Base-by-base conservation (phyloP, 2,113 vertebrate genomes). In the Scortum barcoo region DNA sequence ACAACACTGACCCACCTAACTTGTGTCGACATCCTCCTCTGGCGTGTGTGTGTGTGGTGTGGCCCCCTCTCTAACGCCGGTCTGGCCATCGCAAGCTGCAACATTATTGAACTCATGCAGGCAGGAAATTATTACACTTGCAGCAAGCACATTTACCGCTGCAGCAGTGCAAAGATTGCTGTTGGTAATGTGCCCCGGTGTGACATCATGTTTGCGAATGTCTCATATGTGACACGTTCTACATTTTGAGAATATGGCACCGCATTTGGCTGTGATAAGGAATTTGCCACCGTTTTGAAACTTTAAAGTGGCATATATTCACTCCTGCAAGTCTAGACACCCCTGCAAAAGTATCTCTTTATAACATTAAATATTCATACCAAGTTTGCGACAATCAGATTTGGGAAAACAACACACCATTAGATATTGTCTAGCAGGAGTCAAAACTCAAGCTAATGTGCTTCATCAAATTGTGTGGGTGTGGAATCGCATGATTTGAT, bases 111-210 rank as follows among this genome's bases (percentile, higher is more conserved):
- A 71, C 54, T 74, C 85, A 72, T 72, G 86, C 83, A 82, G 75
- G 76, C 57, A 73, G 74, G 54, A 88, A 83, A 85, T 83, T 50
- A 85, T 83, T 76, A n/a, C 69, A 82, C 77, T 86, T 69, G 63
- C 74, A 67, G 75, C 57, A 74, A 87, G 56, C 54, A 86, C 58
- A 81, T 88, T 54, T 74, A 62, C 63, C n/a, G 38, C 69, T 69
- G 44, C 78, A 72, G 42, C 72, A 73, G 69, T 72, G 53, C 54
- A 73, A 73, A 56, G 77, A 69, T 65, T 79, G 72, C 82, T 76
- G 72, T 78, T 68, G 53, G 65, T 78, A 66, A 82, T 84, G 46
- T 63, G 61, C 71, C 79, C 71, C 44, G 33, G 67, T 33, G 4
- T 82, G 84, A 77, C 67, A 82, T 84, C 79, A 81, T 80, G 63